Evolutionary conservation across 2,797 vertebrate species (phyloP).

Genomic region (Myripristis jacobus): DNA sequence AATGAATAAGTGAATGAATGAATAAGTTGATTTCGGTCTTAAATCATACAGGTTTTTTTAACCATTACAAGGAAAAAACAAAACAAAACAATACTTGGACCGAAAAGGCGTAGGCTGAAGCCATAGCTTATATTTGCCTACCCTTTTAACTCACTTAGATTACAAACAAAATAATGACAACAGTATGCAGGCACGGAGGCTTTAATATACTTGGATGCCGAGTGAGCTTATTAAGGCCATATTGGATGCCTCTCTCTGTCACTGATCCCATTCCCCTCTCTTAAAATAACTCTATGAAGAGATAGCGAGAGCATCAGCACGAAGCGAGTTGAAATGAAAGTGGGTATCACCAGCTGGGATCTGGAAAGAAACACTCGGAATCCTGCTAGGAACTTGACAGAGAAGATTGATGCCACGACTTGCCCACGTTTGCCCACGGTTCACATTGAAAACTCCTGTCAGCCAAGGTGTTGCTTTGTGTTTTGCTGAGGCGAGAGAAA

Average conservation of each 20-base stretch:
- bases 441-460: neutral
- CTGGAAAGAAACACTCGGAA: neutral
- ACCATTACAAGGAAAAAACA: too few species aligned
- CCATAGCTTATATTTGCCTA: too few species aligned
- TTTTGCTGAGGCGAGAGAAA: slow-evolving; percentile 48
- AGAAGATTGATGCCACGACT: neutral
- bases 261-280: neutral
- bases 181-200: too few species aligned
- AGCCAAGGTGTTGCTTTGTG: slow-evolving; percentile 2
- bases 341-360: neutral
- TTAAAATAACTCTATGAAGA: slow-evolving; percentile 7
- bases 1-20: too few species aligned
- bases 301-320: neutral
- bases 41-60: too few species aligned
- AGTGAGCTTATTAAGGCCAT: neutral
- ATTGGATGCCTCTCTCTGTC: neutral
- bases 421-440: neutral
- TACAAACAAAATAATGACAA: too few species aligned
- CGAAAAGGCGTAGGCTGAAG: too few species aligned
- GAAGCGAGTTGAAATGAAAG: slow-evolving; percentile 19
- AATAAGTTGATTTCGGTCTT: too few species aligned
- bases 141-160: too few species aligned
- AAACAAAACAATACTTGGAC: too few species aligned
- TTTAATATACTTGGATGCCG: too few species aligned
- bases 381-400: slow-evolving; percentile 23